These are phyloP conservation scores for Alethe diademata DNA, from an alignment of 2,113 vertebrate species.

Conservation along the genomic window DNA sequence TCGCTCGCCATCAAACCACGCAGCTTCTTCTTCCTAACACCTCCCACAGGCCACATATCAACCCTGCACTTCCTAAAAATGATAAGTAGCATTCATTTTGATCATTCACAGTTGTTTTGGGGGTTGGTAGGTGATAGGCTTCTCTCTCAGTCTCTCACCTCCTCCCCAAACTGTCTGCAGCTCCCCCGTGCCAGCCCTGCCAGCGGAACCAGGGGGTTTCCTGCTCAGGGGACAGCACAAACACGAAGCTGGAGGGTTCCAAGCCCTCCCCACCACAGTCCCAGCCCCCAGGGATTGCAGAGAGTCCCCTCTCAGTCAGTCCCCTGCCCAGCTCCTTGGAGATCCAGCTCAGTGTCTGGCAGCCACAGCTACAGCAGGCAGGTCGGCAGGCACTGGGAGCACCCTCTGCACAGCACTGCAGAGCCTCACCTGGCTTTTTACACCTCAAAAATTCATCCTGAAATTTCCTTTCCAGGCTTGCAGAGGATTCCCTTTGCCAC, in stretches of 20 bases:
- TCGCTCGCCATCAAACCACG: fast-evolving
- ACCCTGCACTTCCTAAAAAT: neutral
- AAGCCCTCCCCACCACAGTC: fast-evolving
- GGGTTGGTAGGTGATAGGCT: neutral
- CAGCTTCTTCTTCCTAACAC: neutral
- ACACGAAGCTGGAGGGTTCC: neutral
- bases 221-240: neutral
- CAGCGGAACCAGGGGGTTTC: neutral
- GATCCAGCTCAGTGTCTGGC: neutral
- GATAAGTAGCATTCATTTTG: neutral
- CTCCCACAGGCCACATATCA: neutral
- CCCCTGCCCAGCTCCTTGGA: fast-evolving
- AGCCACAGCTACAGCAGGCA: fast-evolving
- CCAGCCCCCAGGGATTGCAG: fast-evolving
- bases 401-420: fast-evolving
- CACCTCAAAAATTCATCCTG: fast-evolving
- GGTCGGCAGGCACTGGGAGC: neutral
- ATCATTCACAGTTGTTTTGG: neutral
- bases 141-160: neutral
- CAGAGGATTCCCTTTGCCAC: neutral
- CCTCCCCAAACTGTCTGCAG: neutral
- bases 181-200: neutral
- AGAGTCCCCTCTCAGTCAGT: too few relatives aligned
- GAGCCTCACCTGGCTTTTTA: too few relatives aligned
- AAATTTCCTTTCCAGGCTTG: neutral